Conservation (phyloP, 1,140 invertebrate species). For the Procambarus clarkii region DNA sequence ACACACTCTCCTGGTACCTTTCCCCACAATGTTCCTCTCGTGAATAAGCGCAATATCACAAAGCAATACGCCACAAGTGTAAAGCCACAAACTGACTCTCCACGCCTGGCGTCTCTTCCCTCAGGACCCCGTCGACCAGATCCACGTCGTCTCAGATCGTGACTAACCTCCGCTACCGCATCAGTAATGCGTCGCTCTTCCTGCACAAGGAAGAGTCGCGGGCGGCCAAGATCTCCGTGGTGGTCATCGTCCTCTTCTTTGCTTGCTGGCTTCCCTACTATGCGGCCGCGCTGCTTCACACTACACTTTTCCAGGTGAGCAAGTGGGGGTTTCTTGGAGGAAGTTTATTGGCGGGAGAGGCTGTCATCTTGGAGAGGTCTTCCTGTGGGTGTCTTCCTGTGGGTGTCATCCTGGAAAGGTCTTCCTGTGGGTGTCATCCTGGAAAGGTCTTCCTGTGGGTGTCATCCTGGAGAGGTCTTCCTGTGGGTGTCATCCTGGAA, state of each 20-base stretch:
- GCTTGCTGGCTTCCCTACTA: constrained; percentile 84
- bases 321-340: neutral
- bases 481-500: too few relatives aligned
- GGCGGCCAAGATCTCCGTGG: constrained; percentile 85
- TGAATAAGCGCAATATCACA: too few relatives aligned
- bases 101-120: constrained; percentile 9
- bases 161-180: constrained; percentile 83
- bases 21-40: too few relatives aligned
- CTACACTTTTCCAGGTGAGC: constrained; percentile 75
- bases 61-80: neutral
- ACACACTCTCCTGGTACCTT: neutral
- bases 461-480: too few relatives aligned
- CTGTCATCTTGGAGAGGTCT: too few relatives aligned
- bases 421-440: too few relatives aligned
- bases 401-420: too few relatives aligned
- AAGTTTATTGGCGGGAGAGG: too few relatives aligned
- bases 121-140: constrained; percentile 75
- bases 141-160: constrained; percentile 75
- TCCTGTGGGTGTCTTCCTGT: too few relatives aligned
- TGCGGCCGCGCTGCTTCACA: constrained; percentile 76
- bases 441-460: too few relatives aligned
- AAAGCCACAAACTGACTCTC: neutral
- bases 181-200: constrained; percentile 89
- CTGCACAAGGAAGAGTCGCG: constrained; percentile 87
- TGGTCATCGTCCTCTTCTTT: constrained; percentile 84